A percentile compares a stretch with the other conserved stretches of the same genome.
phyloP scores from a whole-genome alignment of 2,888 invertebrate genomes.

The Microdon myrmicae region DNA sequence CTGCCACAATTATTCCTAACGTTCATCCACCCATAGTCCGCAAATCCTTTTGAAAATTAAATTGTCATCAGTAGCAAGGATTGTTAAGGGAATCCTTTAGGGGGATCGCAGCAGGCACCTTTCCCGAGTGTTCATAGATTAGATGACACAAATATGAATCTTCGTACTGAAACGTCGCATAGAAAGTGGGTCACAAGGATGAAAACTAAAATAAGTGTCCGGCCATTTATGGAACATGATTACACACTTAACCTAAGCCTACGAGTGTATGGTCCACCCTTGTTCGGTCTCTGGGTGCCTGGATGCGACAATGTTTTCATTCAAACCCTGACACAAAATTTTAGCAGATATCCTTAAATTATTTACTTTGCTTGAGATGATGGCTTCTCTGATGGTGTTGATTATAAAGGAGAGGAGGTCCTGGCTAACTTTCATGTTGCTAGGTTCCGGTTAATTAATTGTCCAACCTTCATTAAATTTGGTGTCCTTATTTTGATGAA shows the following conservation, averaged over 20 bases:
- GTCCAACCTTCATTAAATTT: conserved; percentile 36
- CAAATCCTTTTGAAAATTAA: conserved; percentile 41
- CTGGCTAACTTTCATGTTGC: conserved; percentile 16
- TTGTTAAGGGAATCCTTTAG: conserved; percentile 20
- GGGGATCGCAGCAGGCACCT: too few relatives aligned
- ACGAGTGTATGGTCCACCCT: conserved; percentile 29
- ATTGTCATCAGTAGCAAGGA: conserved; percentile 43
- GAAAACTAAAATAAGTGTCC: conserved; percentile 47
- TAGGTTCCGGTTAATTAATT: conserved; percentile 42
- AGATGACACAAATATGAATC: conserved; percentile 39
- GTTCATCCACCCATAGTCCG: conserved; percentile 11
- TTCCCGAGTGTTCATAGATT: conserved; percentile 9
- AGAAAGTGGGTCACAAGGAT: conserved; percentile 41
- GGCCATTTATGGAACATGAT: conserved; percentile 47
- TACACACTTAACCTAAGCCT: conserved; percentile 45
- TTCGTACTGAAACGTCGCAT: conserved; percentile 14
- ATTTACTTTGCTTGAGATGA: conserved; percentile 5
- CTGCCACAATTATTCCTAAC: neutral
- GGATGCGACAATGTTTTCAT: conserved; percentile 9
- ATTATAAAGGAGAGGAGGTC: neutral
- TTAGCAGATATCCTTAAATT: neutral
- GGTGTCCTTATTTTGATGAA: conserved; percentile 24
- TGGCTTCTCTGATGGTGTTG: neutral
- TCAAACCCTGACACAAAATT: neutral
- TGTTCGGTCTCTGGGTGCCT: conserved; percentile 5